Percentiles rank a stretch among this genome's conserved stretches.
Conservation (phyloP, 2,113 vertebrate genomes). For the Dasyurus viverrinus region DNA sequence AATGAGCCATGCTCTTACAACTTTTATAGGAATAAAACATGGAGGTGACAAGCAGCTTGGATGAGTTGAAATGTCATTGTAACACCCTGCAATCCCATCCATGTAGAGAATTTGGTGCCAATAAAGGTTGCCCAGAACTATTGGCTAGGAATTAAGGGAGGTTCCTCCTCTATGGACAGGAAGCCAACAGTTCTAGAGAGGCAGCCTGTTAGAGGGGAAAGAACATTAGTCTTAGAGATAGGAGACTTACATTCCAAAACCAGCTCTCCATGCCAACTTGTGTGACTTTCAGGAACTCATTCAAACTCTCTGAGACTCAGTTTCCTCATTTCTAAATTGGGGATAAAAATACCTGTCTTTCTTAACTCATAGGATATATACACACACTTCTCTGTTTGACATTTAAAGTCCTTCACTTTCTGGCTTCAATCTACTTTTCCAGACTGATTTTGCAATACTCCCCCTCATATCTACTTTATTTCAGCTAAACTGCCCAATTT, state of each 20-base stretch:
- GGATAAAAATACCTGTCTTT: background rate
- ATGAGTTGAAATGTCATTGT: constrained; percentile 72
- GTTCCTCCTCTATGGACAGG: constrained; percentile 44
- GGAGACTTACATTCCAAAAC: background rate
- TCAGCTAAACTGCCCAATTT: background rate
- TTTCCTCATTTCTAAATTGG: background rate
- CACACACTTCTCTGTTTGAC: background rate
- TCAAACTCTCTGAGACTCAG: background rate
- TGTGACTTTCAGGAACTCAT: constrained; percentile 26
- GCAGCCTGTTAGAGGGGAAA: background rate
- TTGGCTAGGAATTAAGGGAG: constrained; percentile 46
- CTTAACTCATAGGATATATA: background rate
- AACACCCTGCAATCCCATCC: constrained; percentile 62
- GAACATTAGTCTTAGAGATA: background rate
- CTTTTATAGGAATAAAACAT: constrained; percentile 55
- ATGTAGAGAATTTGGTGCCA: constrained; percentile 10
- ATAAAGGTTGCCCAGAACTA: constrained; percentile 73
- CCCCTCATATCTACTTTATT: background rate
- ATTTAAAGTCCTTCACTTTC: background rate
- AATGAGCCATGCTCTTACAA: constrained; percentile 57
- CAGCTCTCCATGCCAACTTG: background rate
- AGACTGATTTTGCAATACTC: background rate
- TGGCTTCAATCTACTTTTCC: background rate
- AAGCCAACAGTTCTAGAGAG: constrained; percentile 59
- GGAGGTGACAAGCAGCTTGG: constrained; percentile 70